Evolutionary conservation across 2,888 invertebrate species (phyloP).

Genomic region (Eristalis pertinax): DNA sequence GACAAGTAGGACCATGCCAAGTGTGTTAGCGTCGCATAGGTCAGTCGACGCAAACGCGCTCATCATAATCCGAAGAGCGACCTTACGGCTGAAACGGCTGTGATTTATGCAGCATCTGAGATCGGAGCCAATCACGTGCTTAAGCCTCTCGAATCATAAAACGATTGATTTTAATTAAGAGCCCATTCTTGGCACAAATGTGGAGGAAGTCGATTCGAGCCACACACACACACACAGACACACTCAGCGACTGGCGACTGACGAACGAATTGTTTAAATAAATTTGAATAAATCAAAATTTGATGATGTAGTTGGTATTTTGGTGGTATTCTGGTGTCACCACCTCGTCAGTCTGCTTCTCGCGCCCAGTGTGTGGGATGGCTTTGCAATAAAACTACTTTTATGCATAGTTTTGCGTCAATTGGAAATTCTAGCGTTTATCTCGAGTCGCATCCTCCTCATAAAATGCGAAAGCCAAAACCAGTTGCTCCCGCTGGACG

Average conservation of each 20-base stretch:
- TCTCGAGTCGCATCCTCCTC: background rate
- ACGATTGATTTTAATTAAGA: conserved; percentile 1
- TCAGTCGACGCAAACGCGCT: background rate
- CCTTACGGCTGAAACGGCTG: background rate
- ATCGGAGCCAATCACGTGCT: background rate
- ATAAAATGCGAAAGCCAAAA: background rate
- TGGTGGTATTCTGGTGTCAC: background rate
- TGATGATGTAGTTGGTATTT: background rate
- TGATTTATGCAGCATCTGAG: conserved; percentile 3
- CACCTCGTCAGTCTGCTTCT: background rate
- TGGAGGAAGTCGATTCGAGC: background rate
- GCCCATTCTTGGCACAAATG: conserved; percentile 1
- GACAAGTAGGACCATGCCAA: background rate
- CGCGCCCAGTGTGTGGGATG: background rate
- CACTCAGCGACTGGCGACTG: background rate
- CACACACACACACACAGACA: background rate
- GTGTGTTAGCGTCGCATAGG: background rate
- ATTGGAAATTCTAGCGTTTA: background rate
- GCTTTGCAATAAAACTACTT: background rate
- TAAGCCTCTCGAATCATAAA: background rate
- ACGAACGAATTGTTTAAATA: background rate
- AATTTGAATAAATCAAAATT: background rate
- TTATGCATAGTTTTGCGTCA: background rate
- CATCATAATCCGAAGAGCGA: background rate
- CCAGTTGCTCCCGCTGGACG: background rate